Base-by-base conservation (phyloP, 2,113 vertebrate species). In the Silurus asotus region DNA sequence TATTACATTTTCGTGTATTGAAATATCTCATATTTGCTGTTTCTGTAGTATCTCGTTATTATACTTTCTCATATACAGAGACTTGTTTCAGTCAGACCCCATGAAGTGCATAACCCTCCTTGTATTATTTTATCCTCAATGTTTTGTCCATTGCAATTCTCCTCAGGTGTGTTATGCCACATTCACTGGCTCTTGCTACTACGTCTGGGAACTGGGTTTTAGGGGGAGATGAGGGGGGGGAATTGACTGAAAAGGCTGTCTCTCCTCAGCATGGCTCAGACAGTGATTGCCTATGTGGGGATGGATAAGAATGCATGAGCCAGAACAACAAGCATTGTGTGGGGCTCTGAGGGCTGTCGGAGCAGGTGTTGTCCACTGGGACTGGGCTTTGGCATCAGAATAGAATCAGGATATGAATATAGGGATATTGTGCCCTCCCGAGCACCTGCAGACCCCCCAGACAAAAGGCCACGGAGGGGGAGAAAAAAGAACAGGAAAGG, bases 391-490 rank as follows among this genome's bases (percentile, higher is more conserved):
- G 90, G 89, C 87, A 93, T 91, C 90, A 88, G 91, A 93, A 93
- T 93, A 93, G 91, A 92, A 93, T 92, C 90, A 93, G 93, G 94
- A 95, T 94, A 93, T 95, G 92, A 94, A 92, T 93, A 91, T 93
- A 89, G 94, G 93, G 93, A 89, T 88, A 89, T 89, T 89, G 88
- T 89, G 88, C 88, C 88, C 88, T 88, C 84, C 62, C 65, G 88
- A 90, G 92, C 93, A 95, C 92, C 93, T 94, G 93, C 91, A 92
- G 61, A 91, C 86, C 84, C 87, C 83, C 82, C 23, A 72, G 88
- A 93, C 92, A 93, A 93, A 87, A 85, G 87, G 87, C 85, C 82
- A 87, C 3, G 85, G 62, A 82, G 87, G 84, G 23, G 72, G 75
- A 37, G 51, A 25, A 81, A 85, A 84, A 75, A 75, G 84, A 87